Percentiles rank a stretch among this genome's conserved stretches.
Conservation (phyloP, 1,140 invertebrate species). For the Drosophila obscura region DNA sequence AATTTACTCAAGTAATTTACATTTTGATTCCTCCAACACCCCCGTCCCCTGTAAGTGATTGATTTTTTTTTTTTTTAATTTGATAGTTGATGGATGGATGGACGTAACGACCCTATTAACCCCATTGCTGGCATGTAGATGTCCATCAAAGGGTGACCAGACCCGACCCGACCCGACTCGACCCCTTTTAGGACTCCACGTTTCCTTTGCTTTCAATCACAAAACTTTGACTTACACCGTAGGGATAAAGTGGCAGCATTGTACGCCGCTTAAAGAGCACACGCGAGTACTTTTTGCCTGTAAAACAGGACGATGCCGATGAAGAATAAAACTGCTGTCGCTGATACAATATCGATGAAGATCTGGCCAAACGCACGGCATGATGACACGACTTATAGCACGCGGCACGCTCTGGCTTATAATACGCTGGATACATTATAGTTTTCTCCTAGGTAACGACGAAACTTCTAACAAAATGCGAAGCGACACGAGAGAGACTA, state of each 20-base stretch:
- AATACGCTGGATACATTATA: slow-evolving; percentile 45
- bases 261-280: slow-evolving; percentile 17
- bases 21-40: no score
- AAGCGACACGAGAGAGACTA: not conserved
- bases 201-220: not conserved
- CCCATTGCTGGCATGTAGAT: not conserved
- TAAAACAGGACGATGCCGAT: slow-evolving; percentile 7
- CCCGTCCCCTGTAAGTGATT: no score
- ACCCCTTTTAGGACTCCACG: not conserved
- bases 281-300: slow-evolving; percentile 13
- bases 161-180: no score
- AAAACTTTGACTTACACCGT: slow-evolving; percentile 40
- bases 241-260: slow-evolving; percentile 12
- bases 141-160: not conserved
- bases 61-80: no score
- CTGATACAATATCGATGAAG: slow-evolving; percentile 19
- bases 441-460: no score
- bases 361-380: slow-evolving; percentile 18
- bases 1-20: no score
- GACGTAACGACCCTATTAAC: no score
- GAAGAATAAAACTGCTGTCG: slow-evolving; percentile 29
- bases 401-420: slow-evolving; percentile 16
- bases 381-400: slow-evolving; percentile 37
- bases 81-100: no score
- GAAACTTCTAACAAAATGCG: not conserved